Base-by-base conservation (phyloP, 2,888 invertebrate species). In the Ophioninae sp. region DNA sequence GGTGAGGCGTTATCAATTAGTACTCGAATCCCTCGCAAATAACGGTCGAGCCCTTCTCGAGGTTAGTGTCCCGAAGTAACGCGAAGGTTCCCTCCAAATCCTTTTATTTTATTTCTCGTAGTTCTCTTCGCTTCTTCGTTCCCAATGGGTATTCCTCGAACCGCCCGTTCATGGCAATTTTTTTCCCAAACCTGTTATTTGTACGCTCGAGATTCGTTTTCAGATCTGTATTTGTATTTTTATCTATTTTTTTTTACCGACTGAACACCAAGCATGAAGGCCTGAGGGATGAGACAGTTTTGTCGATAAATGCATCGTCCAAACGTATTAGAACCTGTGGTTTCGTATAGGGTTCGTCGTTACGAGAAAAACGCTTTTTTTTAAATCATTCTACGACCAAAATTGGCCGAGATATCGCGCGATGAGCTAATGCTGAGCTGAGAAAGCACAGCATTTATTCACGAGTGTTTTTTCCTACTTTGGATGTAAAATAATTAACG, bases 1-100 rank as follows among this genome's bases (percentile, higher is more conserved):
- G 90, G 82, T 82, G 85, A 86, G 88, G 89, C 87, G 89, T 90
- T 91, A 91, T 91, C 91, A 91, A 91, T 91, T 91, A 90, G 87
- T 84, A 76, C 80, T 83, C 39, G 81, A 72, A 58, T 39, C 72
- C 44, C 56, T 56, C 41, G 37, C 69, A 22, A 71, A 56, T 67
- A 72, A 61, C 51, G 64, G 6, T 63, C 9, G 37, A 44, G 67
- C 64, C 23, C 23, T 20, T n/a, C 30, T 63, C n/a, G 58, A 30
- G 9, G 30, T 72, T 72, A 39, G 71, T 72, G 20, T 72, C 71
- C 59, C 39, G 71, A 72, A 72, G 59, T 39, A 71, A 58, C n/a
- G 71, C 71, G 39, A 72, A 69, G n/a, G 65, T 72, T 59, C 7
- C 22, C 37, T 63, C 22, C n/a, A 73, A 41, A 63, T 9, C 41